Evolutionary conservation across 2,888 invertebrate species (phyloP).

Genomic region (Stenichneumon culpator): DNA sequence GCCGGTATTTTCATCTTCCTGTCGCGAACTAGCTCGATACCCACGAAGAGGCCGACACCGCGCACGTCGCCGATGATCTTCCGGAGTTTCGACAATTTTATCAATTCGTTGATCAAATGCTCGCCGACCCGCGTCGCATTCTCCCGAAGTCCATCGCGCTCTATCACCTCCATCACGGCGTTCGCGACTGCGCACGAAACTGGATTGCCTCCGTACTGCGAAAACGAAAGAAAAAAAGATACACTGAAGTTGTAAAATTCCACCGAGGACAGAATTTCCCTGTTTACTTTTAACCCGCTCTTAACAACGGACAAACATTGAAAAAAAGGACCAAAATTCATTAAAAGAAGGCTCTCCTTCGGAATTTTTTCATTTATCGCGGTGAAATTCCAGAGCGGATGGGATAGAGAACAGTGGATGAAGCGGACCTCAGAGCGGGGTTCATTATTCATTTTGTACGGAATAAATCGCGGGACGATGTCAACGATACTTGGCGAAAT

Average conservation of each 20-base stretch:
- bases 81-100: slow-evolving; percentile 91
- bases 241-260: background rate
- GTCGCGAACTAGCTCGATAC: slow-evolving; percentile 95
- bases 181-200: slow-evolving; percentile 98
- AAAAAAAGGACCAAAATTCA: background rate
- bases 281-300: background rate
- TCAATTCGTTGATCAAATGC: slow-evolving; percentile 90
- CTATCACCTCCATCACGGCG: slow-evolving; percentile 97
- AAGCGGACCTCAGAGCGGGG: background rate
- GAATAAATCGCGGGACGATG: slow-evolving; percentile 4
- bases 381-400: slow-evolving; percentile 4
- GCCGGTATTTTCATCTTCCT: slow-evolving; percentile 92
- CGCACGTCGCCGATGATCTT: slow-evolving; percentile 94
- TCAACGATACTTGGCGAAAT: background rate
- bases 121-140: slow-evolving; percentile 94
- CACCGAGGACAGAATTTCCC: slow-evolving; percentile 4
- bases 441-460: slow-evolving; percentile 10
- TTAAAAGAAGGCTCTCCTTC: background rate
- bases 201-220: slow-evolving; percentile 98
- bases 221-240: slow-evolving; percentile 44
- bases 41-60: slow-evolving; percentile 97
- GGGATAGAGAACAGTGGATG: background rate
- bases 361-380: slow-evolving; percentile 28
- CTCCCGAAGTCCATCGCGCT: slow-evolving; percentile 93
- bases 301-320: background rate